Conservation (phyloP, 2,797 vertebrate genomes). For the Coreius guichenoti region DNA sequence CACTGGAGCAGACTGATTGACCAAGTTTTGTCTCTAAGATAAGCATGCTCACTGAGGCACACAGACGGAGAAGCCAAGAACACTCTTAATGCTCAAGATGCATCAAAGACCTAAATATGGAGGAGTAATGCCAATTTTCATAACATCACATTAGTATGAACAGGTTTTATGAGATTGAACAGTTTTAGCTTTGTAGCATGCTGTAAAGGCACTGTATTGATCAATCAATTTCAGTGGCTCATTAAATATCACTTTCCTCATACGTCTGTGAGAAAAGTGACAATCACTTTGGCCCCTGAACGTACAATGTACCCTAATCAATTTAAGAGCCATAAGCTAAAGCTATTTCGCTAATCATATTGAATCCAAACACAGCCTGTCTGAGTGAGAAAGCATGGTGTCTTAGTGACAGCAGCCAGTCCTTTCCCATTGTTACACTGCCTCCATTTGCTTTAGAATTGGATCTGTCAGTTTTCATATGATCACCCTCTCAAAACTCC, state of each 20-base stretch:
- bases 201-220: not conserved
- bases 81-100: constrained; percentile 31
- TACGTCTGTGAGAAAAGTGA: constrained; percentile 33
- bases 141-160: constrained; percentile 1
- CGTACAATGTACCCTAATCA: constrained; percentile 35
- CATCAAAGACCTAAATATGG: constrained; percentile 34
- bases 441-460: constrained; percentile 38
- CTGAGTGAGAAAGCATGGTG: constrained; percentile 12
- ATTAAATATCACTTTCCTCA: constrained; percentile 33
- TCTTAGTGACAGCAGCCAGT: constrained; percentile 18
- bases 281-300: constrained; percentile 42
- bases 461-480: constrained; percentile 45
- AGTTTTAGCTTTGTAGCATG: not conserved
- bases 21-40: constrained; percentile 58
- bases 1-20: constrained; percentile 68
- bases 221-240: constrained; percentile 5
- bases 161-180: constrained; percentile 11
- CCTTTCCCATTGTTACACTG: constrained; percentile 7
- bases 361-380: constrained; percentile 18
- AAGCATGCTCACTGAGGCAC: constrained; percentile 51
- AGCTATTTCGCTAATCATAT: constrained; percentile 28
- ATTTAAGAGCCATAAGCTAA: constrained; percentile 28
- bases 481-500: constrained; percentile 34
- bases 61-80: constrained; percentile 42
- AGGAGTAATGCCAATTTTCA: not conserved